These are phyloP conservation scores for Ambastaia sidthimunki DNA, from an alignment of 2,797 vertebrate species.

Conservation along the genomic window DNA sequence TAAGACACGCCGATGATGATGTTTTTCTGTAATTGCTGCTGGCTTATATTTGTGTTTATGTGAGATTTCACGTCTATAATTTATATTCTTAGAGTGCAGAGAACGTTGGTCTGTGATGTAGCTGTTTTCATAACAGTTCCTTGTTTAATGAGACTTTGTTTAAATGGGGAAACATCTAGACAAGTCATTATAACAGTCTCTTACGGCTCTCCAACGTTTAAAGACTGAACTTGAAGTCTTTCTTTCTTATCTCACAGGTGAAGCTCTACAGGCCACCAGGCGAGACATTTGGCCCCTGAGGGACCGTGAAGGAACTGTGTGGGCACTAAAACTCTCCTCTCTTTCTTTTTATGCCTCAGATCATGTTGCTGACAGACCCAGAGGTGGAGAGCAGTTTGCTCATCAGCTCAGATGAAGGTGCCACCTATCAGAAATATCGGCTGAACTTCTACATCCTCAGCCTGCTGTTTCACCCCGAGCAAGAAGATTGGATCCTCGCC, in stretches of 20 bases:
- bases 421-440: conserved; percentile 97
- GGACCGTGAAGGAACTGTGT: not conserved
- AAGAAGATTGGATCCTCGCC: conserved; percentile 97
- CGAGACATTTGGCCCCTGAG: not conserved
- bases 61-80: not conserved
- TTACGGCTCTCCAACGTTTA: not conserved
- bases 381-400: conserved; percentile 96
- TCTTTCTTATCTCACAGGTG: too few relatives aligned
- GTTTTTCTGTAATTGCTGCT: not conserved
- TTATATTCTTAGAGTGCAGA: not conserved
- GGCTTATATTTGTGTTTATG: conserved; percentile 38
- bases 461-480: conserved; percentile 91
- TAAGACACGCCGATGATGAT: conserved; percentile 9
- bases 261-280: too few relatives aligned
- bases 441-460: conserved; percentile 96
- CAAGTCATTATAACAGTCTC: not conserved
- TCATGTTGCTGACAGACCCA: conserved; percentile 95
- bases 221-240: too few relatives aligned
- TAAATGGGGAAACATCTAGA: not conserved
- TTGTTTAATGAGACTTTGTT: not conserved
- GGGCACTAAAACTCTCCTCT: not conserved
- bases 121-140: too few relatives aligned
- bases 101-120: not conserved
- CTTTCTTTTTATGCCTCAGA: conserved; percentile 74
- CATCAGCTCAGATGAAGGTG: conserved; percentile 97